phyloP scores from a whole-genome alignment of 1,140 invertebrate genomes.

The Drosophila ercepeae region DNA sequence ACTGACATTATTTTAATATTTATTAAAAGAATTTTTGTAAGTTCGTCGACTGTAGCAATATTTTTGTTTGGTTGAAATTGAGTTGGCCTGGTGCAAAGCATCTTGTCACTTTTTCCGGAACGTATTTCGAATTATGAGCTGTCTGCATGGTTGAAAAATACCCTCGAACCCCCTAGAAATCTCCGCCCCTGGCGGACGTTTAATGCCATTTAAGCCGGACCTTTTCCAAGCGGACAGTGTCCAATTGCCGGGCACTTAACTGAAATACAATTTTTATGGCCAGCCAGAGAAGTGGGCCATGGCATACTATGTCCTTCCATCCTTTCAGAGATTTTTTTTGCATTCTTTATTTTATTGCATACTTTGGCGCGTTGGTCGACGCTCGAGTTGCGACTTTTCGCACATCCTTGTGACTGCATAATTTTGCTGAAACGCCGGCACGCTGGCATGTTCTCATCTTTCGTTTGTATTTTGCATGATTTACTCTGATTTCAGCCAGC shows the following conservation, averaged over 20 bases:
- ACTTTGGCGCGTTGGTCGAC: constrained; percentile 46
- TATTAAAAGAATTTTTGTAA: no score
- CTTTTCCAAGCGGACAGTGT: constrained; percentile 35
- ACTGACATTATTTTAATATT: no score
- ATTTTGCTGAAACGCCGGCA: constrained; percentile 43
- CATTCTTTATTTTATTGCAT: constrained; percentile 48
- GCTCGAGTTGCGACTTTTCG: constrained; percentile 61
- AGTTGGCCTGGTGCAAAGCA: neutral
- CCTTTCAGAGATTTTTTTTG: neutral
- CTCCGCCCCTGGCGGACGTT: constrained; percentile 33
- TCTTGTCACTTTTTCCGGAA: neutral
- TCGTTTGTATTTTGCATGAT: constrained; percentile 69
- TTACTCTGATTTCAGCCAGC: constrained; percentile 67
- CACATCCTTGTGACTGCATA: constrained; percentile 71
- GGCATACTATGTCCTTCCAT: neutral
- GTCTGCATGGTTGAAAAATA: constrained; percentile 15
- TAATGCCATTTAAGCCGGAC: constrained; percentile 64
- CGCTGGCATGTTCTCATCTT: constrained; percentile 48
- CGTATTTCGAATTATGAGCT: constrained; percentile 24
- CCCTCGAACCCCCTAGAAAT: neutral
- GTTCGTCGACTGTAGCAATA: no score
- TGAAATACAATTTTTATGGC: constrained; percentile 66
- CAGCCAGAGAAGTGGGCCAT: constrained; percentile 4
- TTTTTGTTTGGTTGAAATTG: no score
- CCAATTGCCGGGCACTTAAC: constrained; percentile 61